Conservation (phyloP, 2,797 vertebrate species). For the Decapterus maruadsi region DNA sequence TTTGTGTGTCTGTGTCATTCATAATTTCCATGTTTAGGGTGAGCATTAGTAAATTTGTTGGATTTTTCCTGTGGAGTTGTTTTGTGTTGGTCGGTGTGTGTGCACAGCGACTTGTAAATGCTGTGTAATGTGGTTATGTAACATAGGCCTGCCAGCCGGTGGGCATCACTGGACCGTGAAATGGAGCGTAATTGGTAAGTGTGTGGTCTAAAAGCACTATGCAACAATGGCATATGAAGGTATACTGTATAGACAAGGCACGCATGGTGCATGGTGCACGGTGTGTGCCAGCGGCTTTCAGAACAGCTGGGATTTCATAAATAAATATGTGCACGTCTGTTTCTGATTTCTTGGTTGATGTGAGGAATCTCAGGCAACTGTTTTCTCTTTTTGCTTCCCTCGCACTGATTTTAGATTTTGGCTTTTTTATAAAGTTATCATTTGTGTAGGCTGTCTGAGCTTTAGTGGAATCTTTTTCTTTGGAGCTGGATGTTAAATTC, state of each 20-base stretch:
- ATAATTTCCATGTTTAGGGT: neutral
- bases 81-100: constrained; percentile 26
- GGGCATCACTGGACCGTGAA: constrained; percentile 71
- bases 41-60: neutral
- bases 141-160: constrained; percentile 61
- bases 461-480: neutral
- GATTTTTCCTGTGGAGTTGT: constrained; percentile 2
- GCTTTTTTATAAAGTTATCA: neutral
- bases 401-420: neutral
- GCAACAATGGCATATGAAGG: constrained; percentile 54
- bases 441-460: neutral
- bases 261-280: neutral
- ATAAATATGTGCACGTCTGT: constrained; percentile 7
- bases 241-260: constrained; percentile 19
- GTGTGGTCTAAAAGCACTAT: constrained; percentile 69
- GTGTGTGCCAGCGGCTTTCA: constrained; percentile 29
- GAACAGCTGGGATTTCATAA: constrained; percentile 35
- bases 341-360: neutral
- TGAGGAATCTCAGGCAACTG: neutral
- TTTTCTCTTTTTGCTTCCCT: neutral
- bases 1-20: constrained; percentile 4
- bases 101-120: constrained; percentile 64
- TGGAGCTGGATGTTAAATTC: constrained; percentile 3
- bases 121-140: constrained; percentile 77
- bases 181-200: constrained; percentile 75